Evolutionary conservation across 2,888 invertebrate species (phyloP).

Genomic region (Galerucella pusilla): DNA sequence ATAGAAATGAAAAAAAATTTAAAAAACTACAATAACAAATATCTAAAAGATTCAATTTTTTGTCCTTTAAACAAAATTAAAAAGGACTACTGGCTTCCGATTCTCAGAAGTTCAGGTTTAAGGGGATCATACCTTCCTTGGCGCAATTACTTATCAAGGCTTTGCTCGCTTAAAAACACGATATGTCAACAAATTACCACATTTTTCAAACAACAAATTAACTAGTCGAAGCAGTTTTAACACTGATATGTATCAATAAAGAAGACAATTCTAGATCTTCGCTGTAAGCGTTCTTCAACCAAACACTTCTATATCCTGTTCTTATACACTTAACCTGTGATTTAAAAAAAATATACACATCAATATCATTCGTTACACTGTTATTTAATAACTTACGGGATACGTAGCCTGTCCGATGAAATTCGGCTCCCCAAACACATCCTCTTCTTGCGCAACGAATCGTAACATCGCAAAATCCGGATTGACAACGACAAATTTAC

Average conservation of each 20-base stretch:
- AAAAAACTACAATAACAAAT: no score
- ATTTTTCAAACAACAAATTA: slow-evolving; percentile 25
- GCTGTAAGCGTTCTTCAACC: slow-evolving; percentile 88
- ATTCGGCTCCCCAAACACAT: slow-evolving; percentile 96
- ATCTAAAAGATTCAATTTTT: no score
- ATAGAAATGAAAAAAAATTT: no score
- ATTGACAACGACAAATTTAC: slow-evolving; percentile 84
- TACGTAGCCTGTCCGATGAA: slow-evolving; percentile 97
- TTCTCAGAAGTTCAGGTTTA: no score
- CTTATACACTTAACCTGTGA: slow-evolving; percentile 76
- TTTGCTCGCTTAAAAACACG: slow-evolving; percentile 1
- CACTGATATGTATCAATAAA: slow-evolving; percentile 83
- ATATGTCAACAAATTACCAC: slow-evolving; percentile 20
- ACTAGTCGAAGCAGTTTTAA: slow-evolving; percentile 66
- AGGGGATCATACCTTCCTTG: no score
- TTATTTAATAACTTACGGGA: slow-evolving; percentile 71
- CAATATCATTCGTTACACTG: not conserved
- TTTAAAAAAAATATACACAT: slow-evolving; percentile 48
- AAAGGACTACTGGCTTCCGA: no score
- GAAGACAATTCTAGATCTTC: slow-evolving; percentile 94
- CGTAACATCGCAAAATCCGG: slow-evolving; percentile 86
- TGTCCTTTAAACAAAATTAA: no score
- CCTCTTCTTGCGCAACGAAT: slow-evolving; percentile 93
- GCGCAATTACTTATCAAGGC: no score
- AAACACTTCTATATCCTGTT: slow-evolving; percentile 91